Percentiles rank a stretch among this genome's conserved stretches.
These are phyloP conservation scores for Phoxinus dragarum DNA, from an alignment of 2,797 vertebrate species.

Conservation along the genomic window DNA sequence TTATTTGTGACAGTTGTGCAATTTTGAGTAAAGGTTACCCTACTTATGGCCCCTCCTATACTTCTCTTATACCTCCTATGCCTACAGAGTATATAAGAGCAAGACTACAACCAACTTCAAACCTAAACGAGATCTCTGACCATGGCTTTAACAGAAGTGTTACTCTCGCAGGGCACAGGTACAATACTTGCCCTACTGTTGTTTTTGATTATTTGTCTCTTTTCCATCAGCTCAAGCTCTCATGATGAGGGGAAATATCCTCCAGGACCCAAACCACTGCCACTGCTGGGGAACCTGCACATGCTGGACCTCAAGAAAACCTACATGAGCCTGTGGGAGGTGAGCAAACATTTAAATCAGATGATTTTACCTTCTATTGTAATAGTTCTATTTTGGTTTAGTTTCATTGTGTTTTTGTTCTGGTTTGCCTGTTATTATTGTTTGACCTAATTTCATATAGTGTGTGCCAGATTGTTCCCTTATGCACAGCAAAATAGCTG, in stretches of 20 bases:
- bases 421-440: too few species aligned
- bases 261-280: slow-evolving; percentile 70
- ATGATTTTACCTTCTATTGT: too few species aligned
- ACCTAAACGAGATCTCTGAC: background rate
- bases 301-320: slow-evolving; percentile 65
- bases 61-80: background rate
- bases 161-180: slow-evolving; percentile 26
- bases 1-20: background rate
- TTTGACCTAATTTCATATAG: too few species aligned
- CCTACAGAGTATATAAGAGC: background rate
- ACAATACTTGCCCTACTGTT: slow-evolving; percentile 44
- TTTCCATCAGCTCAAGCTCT: slow-evolving; percentile 38
- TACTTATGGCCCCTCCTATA: background rate
- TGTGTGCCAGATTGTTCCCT: too few species aligned
- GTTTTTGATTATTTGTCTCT: slow-evolving; percentile 51
- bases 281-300: slow-evolving; percentile 72
- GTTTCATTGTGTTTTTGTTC: too few species aligned
- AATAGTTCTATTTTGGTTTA: too few species aligned
- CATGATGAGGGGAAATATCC: slow-evolving; percentile 46
- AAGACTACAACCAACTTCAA: slow-evolving; percentile 2
- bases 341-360: slow-evolving; percentile 37
- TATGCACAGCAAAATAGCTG: too few species aligned
- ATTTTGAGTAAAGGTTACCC: background rate
- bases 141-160: slow-evolving; percentile 45
- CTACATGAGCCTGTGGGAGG: slow-evolving; percentile 62